Evolutionary conservation across 2,888 invertebrate genomes (phyloP).

Genomic region (Ypsolopha sequella): DNA sequence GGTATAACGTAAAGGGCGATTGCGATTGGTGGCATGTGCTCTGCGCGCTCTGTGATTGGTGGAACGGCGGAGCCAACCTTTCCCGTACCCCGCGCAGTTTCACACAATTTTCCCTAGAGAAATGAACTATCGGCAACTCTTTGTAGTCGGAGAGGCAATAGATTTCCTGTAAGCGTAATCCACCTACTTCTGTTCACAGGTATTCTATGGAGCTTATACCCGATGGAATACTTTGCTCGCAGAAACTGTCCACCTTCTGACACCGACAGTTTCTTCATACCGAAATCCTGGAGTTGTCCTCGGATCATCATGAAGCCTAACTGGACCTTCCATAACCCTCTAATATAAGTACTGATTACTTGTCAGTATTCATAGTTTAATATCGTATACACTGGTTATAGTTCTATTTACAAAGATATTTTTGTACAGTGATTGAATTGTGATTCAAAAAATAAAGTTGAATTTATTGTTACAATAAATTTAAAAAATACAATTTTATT

Average conservation of each 20-base stretch:
- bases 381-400: too few species aligned
- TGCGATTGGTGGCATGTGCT: too few species aligned
- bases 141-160: background rate
- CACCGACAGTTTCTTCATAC: slow-evolving; percentile 52
- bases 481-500: background rate
- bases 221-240: slow-evolving; percentile 89
- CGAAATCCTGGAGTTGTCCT: slow-evolving; percentile 62
- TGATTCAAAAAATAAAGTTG: background rate
- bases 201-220: slow-evolving; percentile 79
- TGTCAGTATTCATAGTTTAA: background rate
- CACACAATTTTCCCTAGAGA: too few species aligned
- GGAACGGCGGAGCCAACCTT: too few species aligned
- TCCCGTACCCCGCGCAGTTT: too few species aligned
- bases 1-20: too few species aligned
- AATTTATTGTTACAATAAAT: background rate
- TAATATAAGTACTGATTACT: slow-evolving; percentile 18
- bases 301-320: slow-evolving; percentile 50
- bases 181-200: slow-evolving; percentile 25
- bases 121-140: too few species aligned
- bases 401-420: background rate
- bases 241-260: slow-evolving; percentile 75
- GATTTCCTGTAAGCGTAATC: background rate
- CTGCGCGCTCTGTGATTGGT: too few species aligned
- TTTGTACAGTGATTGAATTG: background rate
- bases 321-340: slow-evolving; percentile 58